Evolutionary conservation across 2,888 invertebrate species (phyloP), one percentile per base, ranked within the genome.

Genomic region (Noctua janthe): DNA sequence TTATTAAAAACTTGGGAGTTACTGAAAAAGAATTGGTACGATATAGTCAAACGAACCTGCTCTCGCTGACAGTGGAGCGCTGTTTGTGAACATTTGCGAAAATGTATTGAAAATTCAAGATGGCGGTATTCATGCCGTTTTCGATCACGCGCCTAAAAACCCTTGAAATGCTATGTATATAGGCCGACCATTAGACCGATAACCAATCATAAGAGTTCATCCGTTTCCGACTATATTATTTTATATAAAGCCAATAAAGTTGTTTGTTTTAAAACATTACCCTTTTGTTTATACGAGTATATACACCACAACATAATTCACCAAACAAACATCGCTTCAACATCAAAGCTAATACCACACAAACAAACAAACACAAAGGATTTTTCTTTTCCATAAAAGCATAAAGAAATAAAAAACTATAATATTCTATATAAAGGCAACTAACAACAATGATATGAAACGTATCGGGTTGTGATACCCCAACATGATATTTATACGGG

Each of bases 401-500:
- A 10, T 29, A 69, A 10, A 51, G 20, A 59, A 85, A 85, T 71
- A 81, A 73, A 86, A 66, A 86, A 47, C 62, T 62, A 39, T 39
- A 47, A 11, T 39, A 67, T 49, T n/a, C 15, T 8, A 59, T 39
- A 74, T 59, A 82, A 62, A 86, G 15, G 8, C 51, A 71, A 71
- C 64, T 71, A 82, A 67, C n/a, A 13, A 43, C 71, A 64, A 35
- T 70, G 47, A 70, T 64, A 39, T 39, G 47, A 72, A 84, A 66
- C 56, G 67, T 84, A 74, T 87, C 47, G 67, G 66, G 71, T 62
- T 47, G 67, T 76, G 76, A 88, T 67, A 80, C 71, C 62, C 72
- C 66, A 72, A 80, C 81, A 69, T 74, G 67, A 73, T 88, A 88
- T 88, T 80, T 85, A 85, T 81, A 76, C 23, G 74, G 71, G 76